Conservation (phyloP, 2,113 vertebrate species). For the Colossoma macropomum region DNA sequence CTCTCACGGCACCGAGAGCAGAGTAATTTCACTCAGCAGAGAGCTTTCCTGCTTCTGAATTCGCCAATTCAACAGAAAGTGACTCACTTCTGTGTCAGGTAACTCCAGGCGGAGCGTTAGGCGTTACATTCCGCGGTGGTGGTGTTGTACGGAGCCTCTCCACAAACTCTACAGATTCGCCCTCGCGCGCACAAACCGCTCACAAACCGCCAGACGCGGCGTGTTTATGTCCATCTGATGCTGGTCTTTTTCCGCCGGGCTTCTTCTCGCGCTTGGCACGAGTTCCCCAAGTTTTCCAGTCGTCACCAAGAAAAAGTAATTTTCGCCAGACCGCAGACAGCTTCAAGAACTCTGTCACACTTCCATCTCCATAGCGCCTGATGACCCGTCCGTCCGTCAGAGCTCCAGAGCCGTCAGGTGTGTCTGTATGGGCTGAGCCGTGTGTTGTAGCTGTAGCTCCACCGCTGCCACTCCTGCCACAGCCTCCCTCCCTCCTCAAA, state of each 20-base stretch:
- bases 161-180: slow-evolving; percentile 12
- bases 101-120: slow-evolving; percentile 36
- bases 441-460: slow-evolving; percentile 28
- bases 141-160: slow-evolving; percentile 37
- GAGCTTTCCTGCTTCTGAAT: background rate
- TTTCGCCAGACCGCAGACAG: slow-evolving; percentile 24
- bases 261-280: slow-evolving; percentile 1
- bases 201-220: background rate
- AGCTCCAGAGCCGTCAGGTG: slow-evolving; percentile 44
- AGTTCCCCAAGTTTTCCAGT: slow-evolving; percentile 51
- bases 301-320: slow-evolving; percentile 10
- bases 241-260: background rate
- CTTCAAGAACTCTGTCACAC: slow-evolving; percentile 25
- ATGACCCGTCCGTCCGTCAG: slow-evolving; percentile 5
- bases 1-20: too few species aligned
- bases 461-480: slow-evolving; percentile 48
- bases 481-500: slow-evolving; percentile 41
- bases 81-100: slow-evolving; percentile 62
- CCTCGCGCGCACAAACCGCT: slow-evolving; percentile 11
- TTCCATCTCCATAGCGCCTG: slow-evolving; percentile 32
- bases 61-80: background rate
- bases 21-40: too few species aligned
- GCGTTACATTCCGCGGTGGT: slow-evolving; percentile 56
- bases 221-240: slow-evolving; percentile 43
- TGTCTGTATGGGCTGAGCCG: slow-evolving; percentile 38